Conservation (phyloP, 2,888 invertebrate species). For the Ceratothoa steindachneri region DNA sequence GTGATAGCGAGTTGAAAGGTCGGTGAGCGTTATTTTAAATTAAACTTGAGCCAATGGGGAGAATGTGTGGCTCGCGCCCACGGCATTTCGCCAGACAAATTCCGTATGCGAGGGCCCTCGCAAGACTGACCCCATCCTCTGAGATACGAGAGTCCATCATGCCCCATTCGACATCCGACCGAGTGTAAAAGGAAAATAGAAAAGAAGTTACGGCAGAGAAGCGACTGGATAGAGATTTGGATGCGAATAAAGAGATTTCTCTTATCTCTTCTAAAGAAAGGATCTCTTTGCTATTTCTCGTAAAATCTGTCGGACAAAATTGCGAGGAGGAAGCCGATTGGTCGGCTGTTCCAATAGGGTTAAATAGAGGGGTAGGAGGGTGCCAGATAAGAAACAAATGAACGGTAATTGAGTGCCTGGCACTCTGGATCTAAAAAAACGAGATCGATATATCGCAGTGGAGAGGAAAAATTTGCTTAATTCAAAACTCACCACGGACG, state of each 20-base stretch:
- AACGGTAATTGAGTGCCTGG: slow-evolving; percentile 27
- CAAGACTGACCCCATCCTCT: too few species aligned
- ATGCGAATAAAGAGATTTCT: not conserved
- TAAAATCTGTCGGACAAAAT: slow-evolving; percentile 35
- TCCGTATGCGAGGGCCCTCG: too few species aligned
- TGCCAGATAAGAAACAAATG: slow-evolving; percentile 28
- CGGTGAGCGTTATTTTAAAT: not conserved
- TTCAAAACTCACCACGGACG: not conserved
- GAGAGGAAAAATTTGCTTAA: not conserved
- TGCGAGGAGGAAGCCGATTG: slow-evolving; percentile 31
- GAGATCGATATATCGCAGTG: not conserved
- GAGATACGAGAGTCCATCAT: not conserved
- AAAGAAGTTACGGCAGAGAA: not conserved
- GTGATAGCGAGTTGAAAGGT: not conserved
- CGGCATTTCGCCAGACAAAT: not conserved
- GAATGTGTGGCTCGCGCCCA: too few species aligned
- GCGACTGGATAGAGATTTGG: not conserved
- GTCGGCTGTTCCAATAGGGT: slow-evolving; percentile 17
- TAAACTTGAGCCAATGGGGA: too few species aligned
- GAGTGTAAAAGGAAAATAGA: not conserved
- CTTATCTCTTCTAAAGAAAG: not conserved
- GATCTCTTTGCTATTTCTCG: slow-evolving; percentile 15
- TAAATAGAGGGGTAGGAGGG: slow-evolving; percentile 24
- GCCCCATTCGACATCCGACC: not conserved
- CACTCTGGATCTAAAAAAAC: not conserved